Evolutionary conservation across 2,888 invertebrate species (phyloP).

Genomic region (Rhopalosiphum nymphaeae): DNA sequence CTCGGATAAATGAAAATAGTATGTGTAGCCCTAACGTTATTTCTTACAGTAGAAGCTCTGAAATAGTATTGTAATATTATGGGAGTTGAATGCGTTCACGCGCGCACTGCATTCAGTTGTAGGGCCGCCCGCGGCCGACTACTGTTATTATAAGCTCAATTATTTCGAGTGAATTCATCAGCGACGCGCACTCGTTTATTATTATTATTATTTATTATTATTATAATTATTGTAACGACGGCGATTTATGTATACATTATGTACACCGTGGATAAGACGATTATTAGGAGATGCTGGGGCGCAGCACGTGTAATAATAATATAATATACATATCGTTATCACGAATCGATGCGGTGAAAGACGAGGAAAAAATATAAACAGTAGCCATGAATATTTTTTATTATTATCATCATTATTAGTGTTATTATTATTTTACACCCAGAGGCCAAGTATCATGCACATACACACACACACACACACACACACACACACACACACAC

Average conservation of each 20-base stretch:
- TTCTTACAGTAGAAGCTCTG: background rate
- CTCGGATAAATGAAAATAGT: background rate
- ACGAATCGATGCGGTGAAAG: background rate
- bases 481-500: background rate
- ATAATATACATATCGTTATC: background rate
- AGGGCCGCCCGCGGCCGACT: background rate
- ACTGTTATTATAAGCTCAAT: constrained; percentile 37
- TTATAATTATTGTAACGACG: constrained; percentile 15
- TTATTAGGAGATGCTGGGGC: background rate
- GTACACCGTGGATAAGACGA: background rate
- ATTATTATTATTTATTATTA: constrained; percentile 7
- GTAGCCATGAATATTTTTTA: constrained; percentile 35
- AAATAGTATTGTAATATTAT: background rate
- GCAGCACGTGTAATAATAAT: background rate
- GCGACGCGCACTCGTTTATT: background rate
- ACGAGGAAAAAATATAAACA: constrained; percentile 23
- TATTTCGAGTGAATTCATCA: constrained; percentile 32
- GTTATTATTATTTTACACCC: constrained; percentile 52
- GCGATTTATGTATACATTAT: background rate
- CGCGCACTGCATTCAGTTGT: background rate
- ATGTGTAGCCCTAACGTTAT: background rate
- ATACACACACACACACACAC: too few relatives aligned
- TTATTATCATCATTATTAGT: constrained; percentile 36
- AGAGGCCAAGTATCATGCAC: background rate
- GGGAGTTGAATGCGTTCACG: background rate